Base-by-base conservation (phyloP, 2,113 vertebrate genomes). In the Ptychochromis oligacanthus region DNA sequence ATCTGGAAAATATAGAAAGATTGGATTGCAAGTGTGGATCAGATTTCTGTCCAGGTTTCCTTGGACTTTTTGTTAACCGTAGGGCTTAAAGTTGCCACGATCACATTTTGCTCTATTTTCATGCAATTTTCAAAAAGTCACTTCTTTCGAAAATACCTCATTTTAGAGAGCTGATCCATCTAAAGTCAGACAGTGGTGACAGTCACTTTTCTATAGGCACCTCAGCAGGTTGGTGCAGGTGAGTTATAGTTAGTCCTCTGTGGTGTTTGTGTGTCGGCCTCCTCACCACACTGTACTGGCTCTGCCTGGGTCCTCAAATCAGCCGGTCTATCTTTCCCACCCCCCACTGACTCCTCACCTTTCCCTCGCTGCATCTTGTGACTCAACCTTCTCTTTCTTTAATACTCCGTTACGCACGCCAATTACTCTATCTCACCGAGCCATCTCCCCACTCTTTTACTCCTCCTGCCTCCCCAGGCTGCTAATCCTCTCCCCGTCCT, bases 311-410 rank as follows among this genome's bases (percentile, higher is more conserved):
- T 89, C 90, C 78, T 91, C 87, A 26, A 91, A 91, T 93, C 92
- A 87, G 83, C 49, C 38, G 6, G 83, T 93, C 78, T 82, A 83
- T 92, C 89, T 84, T 55, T 55, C 62, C 56, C 83, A 62, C 67
- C 91, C 81, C 86, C 87, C 43, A 10, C 79, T 24, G 76, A 85
- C 86, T 84, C 80, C 87, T 88, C 80, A 85, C 87, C 88, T 91
- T 89, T 90, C 90, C 75, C 58, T 86, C 49, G 9, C 56, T 54
- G 80, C 84, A 24, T 88, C 89, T 85, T 62, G 86, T 81, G 81
- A 90, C 84, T 91, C 91, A 84, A 77, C 78, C 83, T 88, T 67
- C 24, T 75, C 72, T 88, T 85, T 86, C 85, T 89, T 79, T 88
- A 82, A 88, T 81, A 79, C 87, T 81, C 83, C 28, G 55, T 92